Evolutionary conservation across 2,113 vertebrate genomes (phyloP).

Genomic region (Andinoacara biseriatus): DNA sequence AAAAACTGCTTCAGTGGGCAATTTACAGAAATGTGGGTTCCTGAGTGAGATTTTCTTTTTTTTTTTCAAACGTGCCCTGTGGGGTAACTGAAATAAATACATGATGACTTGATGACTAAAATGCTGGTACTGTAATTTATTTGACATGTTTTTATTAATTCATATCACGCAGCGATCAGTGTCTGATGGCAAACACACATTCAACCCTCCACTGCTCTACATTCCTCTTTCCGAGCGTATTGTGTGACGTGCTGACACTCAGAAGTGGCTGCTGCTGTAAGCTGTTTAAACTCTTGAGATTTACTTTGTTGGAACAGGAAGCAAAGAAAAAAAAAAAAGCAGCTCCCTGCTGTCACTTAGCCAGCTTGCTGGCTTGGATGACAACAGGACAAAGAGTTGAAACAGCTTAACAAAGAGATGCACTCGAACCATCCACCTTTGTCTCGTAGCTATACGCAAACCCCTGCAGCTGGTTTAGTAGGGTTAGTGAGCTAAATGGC

Average conservation of each 20-base stretch:
- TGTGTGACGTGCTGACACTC: not conserved
- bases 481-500: not conserved
- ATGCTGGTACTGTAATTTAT: not conserved
- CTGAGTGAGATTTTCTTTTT: not conserved
- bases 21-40: slow-evolving; percentile 4
- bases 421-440: not conserved
- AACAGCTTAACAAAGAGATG: not conserved
- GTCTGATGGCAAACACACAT: slow-evolving; percentile 1
- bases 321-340: too few species aligned
- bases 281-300: not conserved
- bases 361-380: not conserved
- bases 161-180: not conserved
- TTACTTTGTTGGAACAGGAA: not conserved
- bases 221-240: not conserved
- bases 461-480: not conserved
- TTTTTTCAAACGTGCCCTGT: not conserved
- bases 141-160: not conserved
- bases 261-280: not conserved
- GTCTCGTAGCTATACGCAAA: not conserved
- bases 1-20: not conserved
- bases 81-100: slow-evolving; percentile 14
- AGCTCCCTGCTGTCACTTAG: not conserved
- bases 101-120: not conserved
- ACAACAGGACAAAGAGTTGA: not conserved
- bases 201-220: not conserved